These are phyloP conservation scores for Microcebus tavaratra DNA, from an alignment of 2,113 vertebrate genomes.

Conservation along the genomic window DNA sequence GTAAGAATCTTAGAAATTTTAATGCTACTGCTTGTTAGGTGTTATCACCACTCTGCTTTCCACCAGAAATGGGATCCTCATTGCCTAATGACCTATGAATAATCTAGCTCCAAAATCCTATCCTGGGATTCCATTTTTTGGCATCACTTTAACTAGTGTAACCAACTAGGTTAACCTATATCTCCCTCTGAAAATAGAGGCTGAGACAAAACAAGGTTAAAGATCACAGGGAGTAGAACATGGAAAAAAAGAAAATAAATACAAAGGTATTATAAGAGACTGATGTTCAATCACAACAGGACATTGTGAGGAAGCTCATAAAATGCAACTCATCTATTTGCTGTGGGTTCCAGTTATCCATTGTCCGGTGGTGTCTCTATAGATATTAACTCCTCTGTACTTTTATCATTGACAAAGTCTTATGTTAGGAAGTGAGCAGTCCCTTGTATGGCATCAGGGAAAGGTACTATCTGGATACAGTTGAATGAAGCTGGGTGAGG, in stretches of 20 bases:
- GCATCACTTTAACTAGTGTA: not conserved
- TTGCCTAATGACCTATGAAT: not conserved
- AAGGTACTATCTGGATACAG: not conserved
- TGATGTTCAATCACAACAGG: not conserved
- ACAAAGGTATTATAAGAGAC: not conserved
- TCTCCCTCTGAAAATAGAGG: not conserved
- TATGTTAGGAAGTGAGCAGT: not conserved
- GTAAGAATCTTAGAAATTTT: not conserved
- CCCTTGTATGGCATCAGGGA: not conserved
- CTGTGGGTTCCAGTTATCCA: not conserved
- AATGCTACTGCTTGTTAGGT: not conserved
- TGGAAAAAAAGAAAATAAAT: not conserved
- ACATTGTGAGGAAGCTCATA: not conserved
- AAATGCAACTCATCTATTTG: not conserved
- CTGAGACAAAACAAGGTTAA: not conserved
- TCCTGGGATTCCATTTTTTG: not conserved
- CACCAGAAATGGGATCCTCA: not conserved
- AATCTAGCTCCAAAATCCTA: not conserved
- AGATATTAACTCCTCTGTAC: not conserved
- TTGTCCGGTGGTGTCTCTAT: not conserved
- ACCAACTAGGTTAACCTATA: not conserved
- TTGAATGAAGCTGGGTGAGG: not conserved
- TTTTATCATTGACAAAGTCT: not conserved
- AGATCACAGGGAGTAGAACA: not conserved
- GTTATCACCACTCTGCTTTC: not conserved